Evolutionary conservation across 2,113 vertebrate species (phyloP), one percentile per base, ranked within the genome.

Genomic region (Ploceus nigricollis): DNA sequence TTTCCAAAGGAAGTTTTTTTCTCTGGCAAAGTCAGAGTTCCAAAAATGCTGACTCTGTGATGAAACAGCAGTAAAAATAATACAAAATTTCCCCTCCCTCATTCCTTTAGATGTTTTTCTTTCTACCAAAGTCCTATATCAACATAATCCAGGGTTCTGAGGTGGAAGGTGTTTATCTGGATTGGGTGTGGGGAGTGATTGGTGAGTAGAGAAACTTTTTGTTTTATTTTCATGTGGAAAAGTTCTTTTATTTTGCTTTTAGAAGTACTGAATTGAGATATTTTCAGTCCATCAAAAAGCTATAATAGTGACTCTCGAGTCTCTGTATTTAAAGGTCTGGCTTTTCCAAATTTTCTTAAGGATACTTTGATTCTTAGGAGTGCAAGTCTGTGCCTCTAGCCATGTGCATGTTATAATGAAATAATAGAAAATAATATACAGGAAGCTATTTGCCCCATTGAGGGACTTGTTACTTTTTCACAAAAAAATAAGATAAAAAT

Each of bases 131-230:
- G 60, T 70, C 40, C 79, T 83, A 1, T 96, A 95, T 94, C 94
- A 88, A 83, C 68, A 37, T 21, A 30, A 60, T 37, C 39, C 90
- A 93, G 85, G 28, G 64, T 80, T 88, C 51, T 66, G 71, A 44
- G 65, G 53, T 96, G 37, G 83, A 95, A 92, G 84, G 83, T 95
- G 87, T 95, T 97, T 96, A 89, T 95, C 94, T 95, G 40, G 23
- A 1, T 40, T 75, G 94, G 95, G 95, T 93, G 94, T 94, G 95
- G 93, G 69, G 72, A 65, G 40, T 21, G 33, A 15, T 15, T 84
- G 89, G 53, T 78, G 48, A 64, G 77, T n/a, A 45, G 45, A 90
- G 54, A 66, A 92, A 54, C 33, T 48, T 91, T 44, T 64, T 86
- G 66, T 76, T 94, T 84, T 77, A 31, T 85, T 93, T 96, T 86